phyloP scores from a whole-genome alignment of 2,888 invertebrate genomes.

The Macropis europaea region DNA sequence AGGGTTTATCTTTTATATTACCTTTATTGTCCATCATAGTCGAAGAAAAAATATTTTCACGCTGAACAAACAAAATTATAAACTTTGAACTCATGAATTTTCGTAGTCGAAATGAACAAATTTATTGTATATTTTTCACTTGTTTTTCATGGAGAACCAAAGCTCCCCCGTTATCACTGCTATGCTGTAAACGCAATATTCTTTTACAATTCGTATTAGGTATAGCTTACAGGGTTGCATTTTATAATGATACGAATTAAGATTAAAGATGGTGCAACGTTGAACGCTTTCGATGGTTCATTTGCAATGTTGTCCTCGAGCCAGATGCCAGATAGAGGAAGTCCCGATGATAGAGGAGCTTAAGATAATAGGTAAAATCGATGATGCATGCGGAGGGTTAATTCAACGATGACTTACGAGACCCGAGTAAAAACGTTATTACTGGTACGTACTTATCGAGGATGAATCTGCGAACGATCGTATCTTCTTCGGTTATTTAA shows the following conservation, averaged over 20 bases:
- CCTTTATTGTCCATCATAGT: too few species aligned
- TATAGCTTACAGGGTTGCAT: neutral
- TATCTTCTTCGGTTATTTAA: slow-evolving; percentile 4
- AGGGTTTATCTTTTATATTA: too few species aligned
- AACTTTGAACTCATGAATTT: too few species aligned
- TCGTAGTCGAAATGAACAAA: too few species aligned
- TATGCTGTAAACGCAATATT: too few species aligned
- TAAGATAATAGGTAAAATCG: slow-evolving; percentile 22
- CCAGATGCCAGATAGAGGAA: slow-evolving; percentile 16
- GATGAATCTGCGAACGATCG: neutral
- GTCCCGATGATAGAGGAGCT: slow-evolving; percentile 13
- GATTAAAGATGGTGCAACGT: slow-evolving; percentile 16
- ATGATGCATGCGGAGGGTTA: slow-evolving; percentile 21
- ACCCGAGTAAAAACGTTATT: slow-evolving; percentile 17
- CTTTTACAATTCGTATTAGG: neutral
- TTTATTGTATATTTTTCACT: too few species aligned
- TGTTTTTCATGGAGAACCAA: too few species aligned
- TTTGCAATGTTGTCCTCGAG: slow-evolving; percentile 9
- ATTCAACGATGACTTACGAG: slow-evolving; percentile 19
- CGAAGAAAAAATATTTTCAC: too few species aligned
- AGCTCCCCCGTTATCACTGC: too few species aligned
- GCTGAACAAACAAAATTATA: too few species aligned
- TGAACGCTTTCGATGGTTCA: slow-evolving; percentile 19
- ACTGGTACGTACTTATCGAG: slow-evolving; percentile 9
- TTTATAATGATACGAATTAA: slow-evolving; percentile 9